phyloP scores from a whole-genome alignment of 2,888 invertebrate genomes.

The Matsumyia berberina region DNA sequence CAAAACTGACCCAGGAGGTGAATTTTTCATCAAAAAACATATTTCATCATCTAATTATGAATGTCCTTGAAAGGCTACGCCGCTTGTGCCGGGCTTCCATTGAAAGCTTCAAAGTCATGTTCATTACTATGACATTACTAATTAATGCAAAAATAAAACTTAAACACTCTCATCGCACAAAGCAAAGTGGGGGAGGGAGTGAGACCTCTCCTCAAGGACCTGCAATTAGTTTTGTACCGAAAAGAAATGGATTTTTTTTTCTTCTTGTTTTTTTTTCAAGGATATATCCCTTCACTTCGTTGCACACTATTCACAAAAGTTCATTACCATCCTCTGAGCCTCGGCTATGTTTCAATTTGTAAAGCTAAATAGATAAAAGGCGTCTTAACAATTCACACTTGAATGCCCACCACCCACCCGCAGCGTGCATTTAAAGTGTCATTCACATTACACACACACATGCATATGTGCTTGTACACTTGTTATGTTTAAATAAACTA shows the following conservation, averaged over 20 bases:
- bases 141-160: slow-evolving; percentile 52
- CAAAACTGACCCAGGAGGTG: slow-evolving; percentile 10
- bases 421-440: slow-evolving; percentile 61
- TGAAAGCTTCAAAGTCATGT: slow-evolving; percentile 60
- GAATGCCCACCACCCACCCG: slow-evolving; percentile 30
- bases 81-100: neutral
- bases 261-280: slow-evolving; percentile 29
- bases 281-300: slow-evolving; percentile 21
- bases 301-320: slow-evolving; percentile 66
- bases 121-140: slow-evolving; percentile 62
- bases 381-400: slow-evolving; percentile 68
- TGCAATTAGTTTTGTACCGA: slow-evolving; percentile 69
- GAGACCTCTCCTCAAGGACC: slow-evolving; percentile 24
- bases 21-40: neutral
- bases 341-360: slow-evolving; percentile 39
- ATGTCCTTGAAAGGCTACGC: slow-evolving; percentile 36
- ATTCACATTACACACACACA: slow-evolving; percentile 58
- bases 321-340: slow-evolving; percentile 65
- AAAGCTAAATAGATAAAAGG: slow-evolving; percentile 70
- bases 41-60: slow-evolving; percentile 48
- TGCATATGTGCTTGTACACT: too few species aligned
- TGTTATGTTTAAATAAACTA: slow-evolving; percentile 59
- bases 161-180: slow-evolving; percentile 35
- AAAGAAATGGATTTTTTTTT: slow-evolving; percentile 10
- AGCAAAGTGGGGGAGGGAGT: neutral